Base-by-base conservation (phyloP, 2,113 vertebrate genomes). In the Boulengeromyrus knoepffleri region DNA sequence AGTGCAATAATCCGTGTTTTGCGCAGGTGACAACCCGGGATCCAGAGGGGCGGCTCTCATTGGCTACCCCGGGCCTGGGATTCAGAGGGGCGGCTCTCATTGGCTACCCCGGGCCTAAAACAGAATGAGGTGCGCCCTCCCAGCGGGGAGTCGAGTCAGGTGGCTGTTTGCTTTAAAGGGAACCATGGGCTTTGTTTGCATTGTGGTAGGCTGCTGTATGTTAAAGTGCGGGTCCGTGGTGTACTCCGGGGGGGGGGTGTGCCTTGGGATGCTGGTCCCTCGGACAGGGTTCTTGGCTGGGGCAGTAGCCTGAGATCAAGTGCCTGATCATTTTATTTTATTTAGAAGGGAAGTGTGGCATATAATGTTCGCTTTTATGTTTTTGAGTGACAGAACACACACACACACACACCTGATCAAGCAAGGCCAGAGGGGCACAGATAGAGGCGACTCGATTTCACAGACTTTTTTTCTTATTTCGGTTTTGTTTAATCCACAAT, bases 1-100 rank as follows among this genome's bases (percentile, higher is more conserved):
- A 96, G 97, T 98, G 97, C 97, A 99, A 98, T 99, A 98, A 98
- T 96, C 93, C 94, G 91, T 87, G 74, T 96, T 95, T 93, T 93
- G 90, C 66, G 96, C 94, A 96, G 94, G 94, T 95, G 93, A 66
- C 90, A 90, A 90, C 94, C 94, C 96, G 95, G 93, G 91, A 94
- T 85, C 89, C 70, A 50, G 89, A 66, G 56, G 70, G 45, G 91
- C 89, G 87, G 89, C 90, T 92, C 90, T 92, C 89, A 89, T 90
- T 88, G 36, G 62, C 47, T 27, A 90, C 88, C 90, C 90, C 49
- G 88, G 89, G 8, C 85, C 77, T 24, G 15, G 7, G 91, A 94
- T 77, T 88, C 83, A 49, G 89, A 66, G 58, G 74, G 45, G 91
- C 89, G 86, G 89, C 90, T 93, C 90, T 92, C 89, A 89, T 90